Evolutionary conservation across 2,888 invertebrate genomes (phyloP), one percentile per base, ranked within the genome.

Genomic region (Graphium colonna): DNA sequence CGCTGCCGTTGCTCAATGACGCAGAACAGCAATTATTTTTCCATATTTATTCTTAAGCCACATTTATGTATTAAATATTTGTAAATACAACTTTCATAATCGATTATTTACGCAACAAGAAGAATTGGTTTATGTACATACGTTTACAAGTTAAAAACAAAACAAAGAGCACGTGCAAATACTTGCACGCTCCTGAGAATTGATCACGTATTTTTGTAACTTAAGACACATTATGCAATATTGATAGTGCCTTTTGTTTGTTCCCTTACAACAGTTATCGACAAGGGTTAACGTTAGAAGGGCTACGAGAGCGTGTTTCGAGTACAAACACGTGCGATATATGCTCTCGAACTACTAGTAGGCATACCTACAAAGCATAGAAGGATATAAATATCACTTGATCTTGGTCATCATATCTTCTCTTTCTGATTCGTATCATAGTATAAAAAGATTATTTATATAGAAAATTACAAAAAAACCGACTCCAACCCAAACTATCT

Each of bases 281-380:
- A 15, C 9, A 21, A 41, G 51, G 53, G 48, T 44, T 43, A 39
- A 43, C 31, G 31, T 44, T 17, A 12, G 15, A 15, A 40, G 40
- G 53, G 53, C 38, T 44, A 1, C 7, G 33, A 53, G 39, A 18
- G 38, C 31, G 43, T 10, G n/a, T 36, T 15, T 45, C 40, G 31
- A 45, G 51, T 40, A 28, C 1, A 9, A 26, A n/a, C 17, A 48
- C 47, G 48, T 43, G 52, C 38, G 21, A 16, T 7, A 3, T 36
- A 36, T 7, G 31, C 9, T 5, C 8, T 31, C 8, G 21, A 21
- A 3, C 21, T 21, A 21, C 3, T 2, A 3, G 21, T 21, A 21
- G 21, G 5, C 21, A 21, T 21, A 21, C 21, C 21, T 21, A 3
- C 2, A 21, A 5, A 21, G 21, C 5, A 21, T 21, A 21, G 5